Evolutionary conservation across 1,140 invertebrate species (phyloP).

Genomic region (Brachystomella parvula): DNA sequence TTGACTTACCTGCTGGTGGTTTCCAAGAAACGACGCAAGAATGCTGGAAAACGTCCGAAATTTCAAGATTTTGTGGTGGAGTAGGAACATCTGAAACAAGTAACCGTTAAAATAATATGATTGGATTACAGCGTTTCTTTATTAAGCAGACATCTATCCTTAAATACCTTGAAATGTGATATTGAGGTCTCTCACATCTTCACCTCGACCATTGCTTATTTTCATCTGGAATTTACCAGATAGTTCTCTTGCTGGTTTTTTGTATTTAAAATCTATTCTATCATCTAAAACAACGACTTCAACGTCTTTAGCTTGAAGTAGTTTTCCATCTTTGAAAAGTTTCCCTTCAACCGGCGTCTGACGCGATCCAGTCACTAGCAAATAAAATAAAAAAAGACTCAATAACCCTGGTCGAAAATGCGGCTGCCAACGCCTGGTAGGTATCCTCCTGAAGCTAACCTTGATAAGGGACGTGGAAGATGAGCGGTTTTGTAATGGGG

Average conservation of each 20-base stretch:
- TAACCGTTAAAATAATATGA: neutral
- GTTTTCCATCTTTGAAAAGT: slow-evolving; percentile 77
- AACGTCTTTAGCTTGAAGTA: slow-evolving; percentile 73
- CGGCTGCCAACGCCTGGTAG: too few relatives aligned
- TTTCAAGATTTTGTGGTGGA: slow-evolving; percentile 77
- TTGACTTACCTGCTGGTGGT: slow-evolving; percentile 61
- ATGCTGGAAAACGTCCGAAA: slow-evolving; percentile 83
- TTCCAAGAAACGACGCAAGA: slow-evolving; percentile 89
- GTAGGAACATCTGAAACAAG: slow-evolving; percentile 65
- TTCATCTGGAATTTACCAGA: slow-evolving; percentile 79
- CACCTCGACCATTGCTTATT: slow-evolving; percentile 76
- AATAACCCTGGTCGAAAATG: too few relatives aligned
- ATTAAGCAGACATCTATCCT: slow-evolving; percentile 8
- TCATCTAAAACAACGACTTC: slow-evolving; percentile 83
- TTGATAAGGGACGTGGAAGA: slow-evolving; percentile 84
- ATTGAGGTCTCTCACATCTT: slow-evolving; percentile 71
- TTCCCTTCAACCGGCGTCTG: slow-evolving; percentile 80
- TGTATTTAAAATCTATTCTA: slow-evolving; percentile 79
- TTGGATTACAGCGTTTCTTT: neutral
- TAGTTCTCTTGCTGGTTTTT: slow-evolving; percentile 71
- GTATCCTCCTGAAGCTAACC: slow-evolving; percentile 50
- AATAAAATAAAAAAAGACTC: too few relatives aligned
- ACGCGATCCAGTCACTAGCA: slow-evolving; percentile 71
- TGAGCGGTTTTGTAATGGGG: slow-evolving; percentile 65
- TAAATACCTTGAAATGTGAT: slow-evolving; percentile 72